Evolutionary conservation across 2,113 vertebrate species (phyloP).

Genomic region (Percopsis transmontana): DNA sequence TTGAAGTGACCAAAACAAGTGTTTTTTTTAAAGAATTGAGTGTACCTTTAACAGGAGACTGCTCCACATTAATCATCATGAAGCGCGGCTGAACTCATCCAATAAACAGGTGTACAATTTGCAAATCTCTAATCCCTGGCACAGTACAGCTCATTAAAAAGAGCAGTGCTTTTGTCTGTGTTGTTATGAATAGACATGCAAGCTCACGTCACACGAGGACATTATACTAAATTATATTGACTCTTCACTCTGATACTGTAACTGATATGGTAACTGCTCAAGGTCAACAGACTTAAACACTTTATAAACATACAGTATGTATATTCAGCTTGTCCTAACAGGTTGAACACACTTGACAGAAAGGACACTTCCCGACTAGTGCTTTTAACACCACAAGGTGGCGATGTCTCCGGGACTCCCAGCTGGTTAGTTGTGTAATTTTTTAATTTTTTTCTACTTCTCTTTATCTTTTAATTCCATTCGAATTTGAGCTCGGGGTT

Average conservation of each 20-base stretch:
- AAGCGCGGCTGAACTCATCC: not conserved
- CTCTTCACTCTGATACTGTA: not conserved
- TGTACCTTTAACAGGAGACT: no score
- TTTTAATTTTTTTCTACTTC: not conserved
- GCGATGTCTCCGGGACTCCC: not conserved
- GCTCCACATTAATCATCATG: not conserved
- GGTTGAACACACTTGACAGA: not conserved
- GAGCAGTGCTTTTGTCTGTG: not conserved
- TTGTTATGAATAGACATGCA: not conserved
- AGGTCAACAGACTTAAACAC: not conserved
- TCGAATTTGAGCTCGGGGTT: no score
- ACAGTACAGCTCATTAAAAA: not conserved
- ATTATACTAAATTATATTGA: not conserved
- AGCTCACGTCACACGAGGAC: not conserved
- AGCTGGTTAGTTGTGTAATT: not conserved
- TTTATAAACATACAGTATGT: not conserved
- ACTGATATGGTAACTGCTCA: not conserved
- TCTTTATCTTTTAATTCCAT: not conserved
- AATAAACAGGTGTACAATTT: not conserved
- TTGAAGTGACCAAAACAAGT: no score
- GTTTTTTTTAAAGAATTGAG: no score
- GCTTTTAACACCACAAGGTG: constrained; percentile 11
- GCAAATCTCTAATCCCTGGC: not conserved
- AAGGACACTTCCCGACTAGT: not conserved
- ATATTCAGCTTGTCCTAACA: not conserved